Evolutionary conservation across 2,888 invertebrate species (phyloP).

Genomic region (Pachydiplax longipennis): DNA sequence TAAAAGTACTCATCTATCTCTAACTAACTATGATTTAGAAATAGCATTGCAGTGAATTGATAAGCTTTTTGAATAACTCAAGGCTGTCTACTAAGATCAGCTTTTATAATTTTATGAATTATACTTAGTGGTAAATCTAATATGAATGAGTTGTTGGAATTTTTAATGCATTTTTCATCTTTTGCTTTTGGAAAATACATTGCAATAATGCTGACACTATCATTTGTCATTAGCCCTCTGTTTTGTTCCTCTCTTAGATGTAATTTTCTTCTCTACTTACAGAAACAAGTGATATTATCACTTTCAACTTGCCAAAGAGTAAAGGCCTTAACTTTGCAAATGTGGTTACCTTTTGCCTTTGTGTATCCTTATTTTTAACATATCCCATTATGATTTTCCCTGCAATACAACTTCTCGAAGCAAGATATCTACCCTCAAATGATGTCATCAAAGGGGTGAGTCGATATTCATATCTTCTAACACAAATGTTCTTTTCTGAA

Average conservation of each 20-base stretch:
- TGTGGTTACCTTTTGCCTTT: constrained; percentile 60
- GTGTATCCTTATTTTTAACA: constrained; percentile 60
- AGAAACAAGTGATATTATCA: constrained; percentile 60
- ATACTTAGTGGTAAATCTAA: no score
- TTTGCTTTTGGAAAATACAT: no score
- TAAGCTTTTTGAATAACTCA: no score
- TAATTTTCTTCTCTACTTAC: constrained; percentile 53
- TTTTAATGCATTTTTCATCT: no score
- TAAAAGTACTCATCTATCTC: no score
- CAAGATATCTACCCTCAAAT: constrained; percentile 9
- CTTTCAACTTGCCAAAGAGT: constrained; percentile 59
- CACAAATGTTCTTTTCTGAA: background rate
- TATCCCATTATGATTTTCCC: constrained; percentile 58
- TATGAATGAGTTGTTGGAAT: no score
- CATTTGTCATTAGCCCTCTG: background rate
- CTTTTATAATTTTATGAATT: no score
- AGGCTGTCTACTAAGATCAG: no score
- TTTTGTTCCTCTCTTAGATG: background rate
- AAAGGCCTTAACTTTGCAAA: constrained; percentile 57
- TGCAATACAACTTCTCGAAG: constrained; percentile 52
- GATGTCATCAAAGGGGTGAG: constrained; percentile 45
- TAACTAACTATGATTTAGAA: no score
- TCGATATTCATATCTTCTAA: background rate
- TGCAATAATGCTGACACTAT: background rate
- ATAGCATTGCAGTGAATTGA: no score